Base-by-base conservation (phyloP, 2,797 vertebrate genomes). In the Melanotaenia nigrans region DNA sequence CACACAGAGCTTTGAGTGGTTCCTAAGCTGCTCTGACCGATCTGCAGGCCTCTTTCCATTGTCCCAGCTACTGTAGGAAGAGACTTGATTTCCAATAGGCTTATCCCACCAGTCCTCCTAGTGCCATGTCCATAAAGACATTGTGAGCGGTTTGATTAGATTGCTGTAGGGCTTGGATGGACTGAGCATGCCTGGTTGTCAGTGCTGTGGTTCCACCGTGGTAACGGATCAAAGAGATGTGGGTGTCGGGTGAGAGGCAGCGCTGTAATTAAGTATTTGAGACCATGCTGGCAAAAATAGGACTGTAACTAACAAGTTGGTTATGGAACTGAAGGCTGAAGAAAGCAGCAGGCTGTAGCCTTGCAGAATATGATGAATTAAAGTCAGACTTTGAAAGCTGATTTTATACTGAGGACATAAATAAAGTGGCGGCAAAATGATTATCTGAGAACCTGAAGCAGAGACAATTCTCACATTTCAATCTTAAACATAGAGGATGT, bases 31-130 rank as follows among this genome's bases (percentile, higher is more conserved):
- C 77, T 87, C 64, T 67, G 87, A 81, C 75, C 67, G 24, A 82
- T 79, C 81, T 28, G 51, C 85, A 65, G 79, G 63, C 80, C 69
- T 81, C 67, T 64, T 70, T 71, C 77, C 61, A 72, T 86, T 87
- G 84, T 89, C 77, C 70, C 71, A 1, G 57, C 78, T 42, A 76
- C 78, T 81, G 69, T 28, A 83, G 78, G 79, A 89, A 83, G 76
- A 79, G 78, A 75, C 78, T 87, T 75, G 77, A 83, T 87, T 83
- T 85, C 81, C 80, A 86, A 88, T 74, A 85, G 83, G 82, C 87
- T 87, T 86, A 89, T 87, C 82, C 82, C 84, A 78, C 80, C 84
- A 81, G 79, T 77, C 65, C 62, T 87, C 67, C 61, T 80, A 81
- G 74, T 40, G 81, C 65, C 36, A 5, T 12, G 58, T 75, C 79